phyloP scores from a whole-genome alignment of 2,113 vertebrate species.

The Passer montanus region DNA sequence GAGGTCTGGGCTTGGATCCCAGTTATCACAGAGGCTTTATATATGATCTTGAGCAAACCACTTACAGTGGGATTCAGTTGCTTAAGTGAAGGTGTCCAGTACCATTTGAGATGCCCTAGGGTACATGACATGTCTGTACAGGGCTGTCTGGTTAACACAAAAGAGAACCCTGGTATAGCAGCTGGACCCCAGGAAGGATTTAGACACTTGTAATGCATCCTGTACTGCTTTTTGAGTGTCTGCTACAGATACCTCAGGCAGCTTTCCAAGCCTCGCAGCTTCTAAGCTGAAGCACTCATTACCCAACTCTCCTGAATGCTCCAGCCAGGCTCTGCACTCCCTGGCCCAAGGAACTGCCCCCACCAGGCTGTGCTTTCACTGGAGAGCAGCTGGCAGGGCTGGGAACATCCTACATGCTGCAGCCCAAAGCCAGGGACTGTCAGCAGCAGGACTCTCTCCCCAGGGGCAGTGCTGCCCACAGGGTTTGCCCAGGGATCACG shows the following conservation, averaged over 20 bases:
- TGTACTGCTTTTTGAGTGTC: background rate
- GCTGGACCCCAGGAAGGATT: background rate
- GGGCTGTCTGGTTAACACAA: background rate
- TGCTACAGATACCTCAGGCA: background rate
- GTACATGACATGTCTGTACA: background rate
- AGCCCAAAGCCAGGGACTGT: background rate
- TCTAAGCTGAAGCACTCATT: background rate
- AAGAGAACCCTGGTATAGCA: background rate
- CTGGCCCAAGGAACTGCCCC: too few relatives aligned
- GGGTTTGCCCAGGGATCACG: rapidly evolving
- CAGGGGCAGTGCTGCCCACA: background rate
- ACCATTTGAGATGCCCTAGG: background rate
- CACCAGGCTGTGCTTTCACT: background rate
- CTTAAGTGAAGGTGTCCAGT: background rate
- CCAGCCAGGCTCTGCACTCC: background rate
- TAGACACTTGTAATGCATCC: background rate
- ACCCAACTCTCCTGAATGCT: background rate
- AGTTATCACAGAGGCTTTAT: background rate
- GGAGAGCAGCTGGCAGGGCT: background rate
- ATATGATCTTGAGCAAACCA: background rate
- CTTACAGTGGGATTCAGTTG: background rate
- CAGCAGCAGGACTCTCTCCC: background rate
- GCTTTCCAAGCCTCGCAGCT: background rate
- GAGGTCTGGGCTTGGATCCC: background rate
- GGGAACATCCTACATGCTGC: rapidly evolving